A percentile compares a stretch with the other conserved stretches of the same genome.
Evolutionary conservation across 2,113 vertebrate species (phyloP).

Genomic region (Peromyscus polionotus): DNA sequence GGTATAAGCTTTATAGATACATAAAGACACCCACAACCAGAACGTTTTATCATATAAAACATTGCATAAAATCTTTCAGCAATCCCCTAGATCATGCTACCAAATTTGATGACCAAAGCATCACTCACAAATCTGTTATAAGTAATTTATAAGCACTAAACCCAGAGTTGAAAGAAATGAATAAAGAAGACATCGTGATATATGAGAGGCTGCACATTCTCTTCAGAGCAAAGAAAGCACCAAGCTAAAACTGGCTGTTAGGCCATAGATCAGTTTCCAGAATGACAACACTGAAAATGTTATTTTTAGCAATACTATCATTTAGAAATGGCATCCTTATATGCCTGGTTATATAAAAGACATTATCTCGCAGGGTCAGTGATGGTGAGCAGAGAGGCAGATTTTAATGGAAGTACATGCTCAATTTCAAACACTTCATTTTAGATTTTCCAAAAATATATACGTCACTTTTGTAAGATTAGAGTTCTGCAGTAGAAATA

Average conservation of each 20-base stretch:
- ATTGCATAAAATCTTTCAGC: slow-evolving; percentile 47
- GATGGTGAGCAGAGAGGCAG: neutral
- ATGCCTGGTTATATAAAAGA: slow-evolving; percentile 40
- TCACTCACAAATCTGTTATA: slow-evolving; percentile 49
- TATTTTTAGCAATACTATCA: slow-evolving; percentile 73
- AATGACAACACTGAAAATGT: slow-evolving; percentile 63
- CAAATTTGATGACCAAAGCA: slow-evolving; percentile 55
- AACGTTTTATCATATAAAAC: slow-evolving; percentile 47
- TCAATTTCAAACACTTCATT: slow-evolving; percentile 60
- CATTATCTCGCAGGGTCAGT: slow-evolving; percentile 48
- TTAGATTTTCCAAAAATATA: slow-evolving; percentile 31
- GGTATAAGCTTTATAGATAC: slow-evolving; percentile 36
- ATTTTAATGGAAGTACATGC: slow-evolving; percentile 55
- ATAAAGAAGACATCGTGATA: slow-evolving; percentile 64
- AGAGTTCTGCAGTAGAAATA: neutral
- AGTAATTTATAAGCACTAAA: slow-evolving; percentile 74
- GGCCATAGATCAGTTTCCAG: slow-evolving; percentile 32
- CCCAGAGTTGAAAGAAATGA: slow-evolving; percentile 63
- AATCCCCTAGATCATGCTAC: slow-evolving; percentile 28
- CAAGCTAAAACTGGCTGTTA: slow-evolving; percentile 39
- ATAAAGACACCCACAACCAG: slow-evolving; percentile 27
- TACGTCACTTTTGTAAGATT: slow-evolving; percentile 22
- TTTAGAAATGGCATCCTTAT: slow-evolving; percentile 59
- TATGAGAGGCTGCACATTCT: slow-evolving; percentile 59
- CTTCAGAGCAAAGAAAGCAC: slow-evolving; percentile 52